These are phyloP conservation scores for Loxodonta africana DNA, from an alignment of 2,113 vertebrate species.

Conservation along the genomic window DNA sequence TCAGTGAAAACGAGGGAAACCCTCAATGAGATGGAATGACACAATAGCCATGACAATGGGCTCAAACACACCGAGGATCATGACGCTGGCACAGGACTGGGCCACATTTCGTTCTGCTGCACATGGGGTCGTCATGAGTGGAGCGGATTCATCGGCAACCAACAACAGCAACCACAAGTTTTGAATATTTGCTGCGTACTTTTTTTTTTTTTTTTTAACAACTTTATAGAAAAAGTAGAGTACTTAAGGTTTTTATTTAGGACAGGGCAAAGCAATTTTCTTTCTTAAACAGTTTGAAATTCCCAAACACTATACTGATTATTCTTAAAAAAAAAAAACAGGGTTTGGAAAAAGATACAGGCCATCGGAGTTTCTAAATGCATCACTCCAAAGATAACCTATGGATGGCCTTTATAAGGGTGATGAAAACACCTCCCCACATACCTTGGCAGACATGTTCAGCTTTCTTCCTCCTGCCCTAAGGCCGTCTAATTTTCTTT, in stretches of 20 bases:
- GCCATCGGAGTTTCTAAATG: neutral
- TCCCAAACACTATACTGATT: too few species aligned
- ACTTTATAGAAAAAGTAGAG: neutral
- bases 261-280: neutral
- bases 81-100: too few species aligned
- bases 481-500: neutral
- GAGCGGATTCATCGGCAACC: too few species aligned
- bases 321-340: neutral
- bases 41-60: too few species aligned
- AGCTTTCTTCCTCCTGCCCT: too few species aligned
- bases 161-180: too few species aligned
- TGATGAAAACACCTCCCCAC: fast-evolving
- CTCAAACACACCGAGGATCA: too few species aligned
- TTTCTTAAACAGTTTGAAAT: neutral
- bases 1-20: too few species aligned
- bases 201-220: neutral
- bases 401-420: fast-evolving
- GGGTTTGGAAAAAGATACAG: neutral
- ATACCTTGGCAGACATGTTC: too few species aligned
- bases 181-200: neutral
- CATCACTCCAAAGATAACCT: fast-evolving
- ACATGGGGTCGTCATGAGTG: too few species aligned
- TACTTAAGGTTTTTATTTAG: neutral
- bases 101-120: too few species aligned
- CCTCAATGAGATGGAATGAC: too few species aligned